Conservation (phyloP, 2,113 vertebrate species). For the Cyprinodon brontotheroides region DNA sequence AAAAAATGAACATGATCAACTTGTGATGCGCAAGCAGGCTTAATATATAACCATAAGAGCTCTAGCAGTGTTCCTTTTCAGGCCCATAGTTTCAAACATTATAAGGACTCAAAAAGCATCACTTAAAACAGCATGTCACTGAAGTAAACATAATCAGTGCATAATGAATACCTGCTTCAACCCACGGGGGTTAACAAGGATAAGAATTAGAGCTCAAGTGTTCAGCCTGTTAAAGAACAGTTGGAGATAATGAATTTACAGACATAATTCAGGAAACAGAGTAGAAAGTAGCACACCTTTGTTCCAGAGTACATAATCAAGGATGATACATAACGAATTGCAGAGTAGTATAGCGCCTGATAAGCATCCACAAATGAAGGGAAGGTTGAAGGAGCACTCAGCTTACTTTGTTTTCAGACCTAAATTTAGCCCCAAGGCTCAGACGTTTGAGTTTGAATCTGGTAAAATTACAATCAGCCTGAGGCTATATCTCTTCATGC, state of each 20-base stretch:
- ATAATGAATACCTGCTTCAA: slow-evolving; percentile 34
- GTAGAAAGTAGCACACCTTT: slow-evolving; percentile 7
- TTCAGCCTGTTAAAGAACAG: slow-evolving; percentile 15
- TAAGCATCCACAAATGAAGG: slow-evolving; percentile 36
- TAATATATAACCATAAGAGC: not conserved
- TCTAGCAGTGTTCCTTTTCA: slow-evolving; percentile 6
- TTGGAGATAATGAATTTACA: slow-evolving; percentile 38
- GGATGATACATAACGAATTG: slow-evolving; percentile 11
- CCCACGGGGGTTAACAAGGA: slow-evolving; percentile 31
- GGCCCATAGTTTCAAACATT: not conserved
- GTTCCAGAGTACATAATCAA: not conserved
- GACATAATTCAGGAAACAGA: slow-evolving; percentile 23
- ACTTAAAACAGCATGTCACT: slow-evolving; percentile 37
- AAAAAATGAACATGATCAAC: not conserved
- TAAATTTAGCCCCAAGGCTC: slow-evolving; percentile 21
- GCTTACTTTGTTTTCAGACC: slow-evolving; percentile 20
- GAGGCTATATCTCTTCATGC: slow-evolving; percentile 46
- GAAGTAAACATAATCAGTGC: slow-evolving; percentile 38
- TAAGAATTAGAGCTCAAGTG: slow-evolving; percentile 42
- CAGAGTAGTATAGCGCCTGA: slow-evolving; percentile 12
- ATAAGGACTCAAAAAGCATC: not conserved
- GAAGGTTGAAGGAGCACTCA: slow-evolving; percentile 28
- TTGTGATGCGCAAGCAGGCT: not conserved
- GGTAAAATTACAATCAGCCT: slow-evolving; percentile 47
- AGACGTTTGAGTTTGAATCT: slow-evolving; percentile 47